phyloP scores from a whole-genome alignment of 2,113 vertebrate species.

The Chaetodon trifascialis region DNA sequence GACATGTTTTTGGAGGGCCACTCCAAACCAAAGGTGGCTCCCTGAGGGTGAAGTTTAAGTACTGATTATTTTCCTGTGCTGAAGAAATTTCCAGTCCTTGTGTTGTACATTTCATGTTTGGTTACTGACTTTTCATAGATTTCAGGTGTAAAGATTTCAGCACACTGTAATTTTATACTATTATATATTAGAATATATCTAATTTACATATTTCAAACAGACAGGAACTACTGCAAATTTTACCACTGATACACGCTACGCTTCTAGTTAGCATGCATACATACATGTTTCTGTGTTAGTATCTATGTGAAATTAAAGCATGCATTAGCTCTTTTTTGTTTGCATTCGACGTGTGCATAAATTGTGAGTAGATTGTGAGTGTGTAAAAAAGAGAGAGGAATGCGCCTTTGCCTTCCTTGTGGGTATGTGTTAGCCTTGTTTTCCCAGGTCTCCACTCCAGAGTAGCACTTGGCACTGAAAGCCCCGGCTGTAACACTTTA shows the following conservation, averaged over 20 bases:
- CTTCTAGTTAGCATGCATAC: constrained; percentile 7
- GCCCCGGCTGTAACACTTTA: constrained; percentile 75
- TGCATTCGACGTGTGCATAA: not conserved
- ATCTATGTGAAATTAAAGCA: constrained; percentile 20
- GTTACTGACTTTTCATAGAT: not conserved
- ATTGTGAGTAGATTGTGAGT: constrained; percentile 5
- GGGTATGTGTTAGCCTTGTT: constrained; percentile 47
- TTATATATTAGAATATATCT: not conserved
- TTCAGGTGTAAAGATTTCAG: not conserved
- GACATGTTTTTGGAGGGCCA: not conserved
- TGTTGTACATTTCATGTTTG: not conserved
- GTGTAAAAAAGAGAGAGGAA: not conserved
- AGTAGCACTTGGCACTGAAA: constrained; percentile 70
- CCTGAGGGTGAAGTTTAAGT: not conserved
- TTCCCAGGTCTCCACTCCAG: constrained; percentile 70
- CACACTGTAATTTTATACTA: not conserved
- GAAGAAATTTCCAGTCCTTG: not conserved
- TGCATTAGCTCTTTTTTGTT: not conserved
- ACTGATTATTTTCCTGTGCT: not conserved
- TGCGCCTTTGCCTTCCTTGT: constrained; percentile 23
- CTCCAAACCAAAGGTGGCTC: not conserved
- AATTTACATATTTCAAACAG: constrained; percentile 9
- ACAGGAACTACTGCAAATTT: constrained; percentile 1
- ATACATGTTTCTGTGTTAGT: not conserved
- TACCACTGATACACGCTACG: constrained; percentile 31